Evolutionary conservation across 2,888 invertebrate genomes (phyloP), one percentile per base, ranked within the genome.

Genomic region (Tholera decimalis): DNA sequence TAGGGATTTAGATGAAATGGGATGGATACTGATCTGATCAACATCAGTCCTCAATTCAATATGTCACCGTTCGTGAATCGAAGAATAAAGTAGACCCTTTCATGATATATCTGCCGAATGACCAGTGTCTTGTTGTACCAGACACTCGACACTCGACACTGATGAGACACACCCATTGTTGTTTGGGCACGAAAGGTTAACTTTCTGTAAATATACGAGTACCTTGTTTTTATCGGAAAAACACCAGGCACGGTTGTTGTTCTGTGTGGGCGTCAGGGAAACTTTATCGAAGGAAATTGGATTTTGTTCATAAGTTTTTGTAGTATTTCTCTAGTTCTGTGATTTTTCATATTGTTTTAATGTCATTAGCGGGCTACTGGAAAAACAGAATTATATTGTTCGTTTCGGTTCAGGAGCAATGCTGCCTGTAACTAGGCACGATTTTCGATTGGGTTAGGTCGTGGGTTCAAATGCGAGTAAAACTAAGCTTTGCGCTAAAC

Each of bases 81-180:
- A 1, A 22, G 5, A 3, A 20, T 1, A 49, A 37, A 28, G 39
- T 63, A n/a, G 41, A 44, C n/a, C 20, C 15, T 37, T 20, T 63
- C 4, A 9, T n/a, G n/a, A 24, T 43, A 1, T 20, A 5, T 30
- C 37, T 55, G 46, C 33, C 3, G 8, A 33, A 35, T 54, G 50
- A 55, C 56, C 56, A 9, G 41, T 30, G 37, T 47, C 28, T 62
- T 54, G 50, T 53, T 26, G 47, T 66, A 60, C 60, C 56, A 7
- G 53, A 76, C 79, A 60, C 56, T 78, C 59, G 53, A 75, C 80
- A 65, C 56, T 77, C 56, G 35, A 66, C 53, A 60, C 59, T 44
- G 54, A 78, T 50, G 53, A n/a, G 47, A 24, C 67, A 57, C 79
- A 46, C 57, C 64, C 51, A 46, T 50, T 58, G 39, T 58, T 64